A percentile compares a stretch with the other conserved stretches of the same genome.
phyloP scores from a whole-genome alignment of 2,888 invertebrate genomes.

The Limnephilus rhombicus region DNA sequence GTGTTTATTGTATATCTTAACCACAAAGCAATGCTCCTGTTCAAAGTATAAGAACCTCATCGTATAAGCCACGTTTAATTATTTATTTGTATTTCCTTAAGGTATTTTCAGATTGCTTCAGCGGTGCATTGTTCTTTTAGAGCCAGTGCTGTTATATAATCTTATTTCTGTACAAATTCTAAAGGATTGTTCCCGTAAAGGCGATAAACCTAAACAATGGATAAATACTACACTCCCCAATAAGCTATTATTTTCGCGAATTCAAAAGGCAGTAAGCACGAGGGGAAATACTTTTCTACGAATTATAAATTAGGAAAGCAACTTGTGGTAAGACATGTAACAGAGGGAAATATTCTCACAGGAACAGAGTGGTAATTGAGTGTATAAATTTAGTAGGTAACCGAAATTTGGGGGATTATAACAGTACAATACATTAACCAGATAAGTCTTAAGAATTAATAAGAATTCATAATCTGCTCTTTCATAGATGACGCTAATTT shows the following conservation, averaged over 20 bases:
- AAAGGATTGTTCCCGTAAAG: background rate
- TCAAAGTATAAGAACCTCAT: background rate
- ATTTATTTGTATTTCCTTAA: background rate
- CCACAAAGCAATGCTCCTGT: background rate
- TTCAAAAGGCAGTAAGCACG: conserved; percentile 2
- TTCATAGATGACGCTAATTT: too few species aligned
- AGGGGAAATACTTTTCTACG: background rate
- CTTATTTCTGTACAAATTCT: conserved; percentile 20
- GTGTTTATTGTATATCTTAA: background rate
- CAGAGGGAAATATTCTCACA: conserved; percentile 4
- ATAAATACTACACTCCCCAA: conserved; percentile 1
- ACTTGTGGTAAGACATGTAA: background rate
- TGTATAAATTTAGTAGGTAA: background rate
- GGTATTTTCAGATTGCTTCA: conserved; percentile 2
- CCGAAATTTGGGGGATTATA: background rate
- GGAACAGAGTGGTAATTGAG: background rate
- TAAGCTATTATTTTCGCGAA: background rate
- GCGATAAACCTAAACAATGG: conserved; percentile 22
- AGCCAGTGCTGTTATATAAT: background rate
- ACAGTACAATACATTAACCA: background rate
- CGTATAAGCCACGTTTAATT: background rate
- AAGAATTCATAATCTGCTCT: too few species aligned
- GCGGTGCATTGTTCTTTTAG: conserved; percentile 11
- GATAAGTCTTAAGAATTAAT: background rate
- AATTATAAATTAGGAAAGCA: conserved; percentile 7